Percentiles rank a stretch among this genome's conserved stretches.
phyloP scores from a whole-genome alignment of 2,888 invertebrate species.

The Chrysodeixis includens region DNA sequence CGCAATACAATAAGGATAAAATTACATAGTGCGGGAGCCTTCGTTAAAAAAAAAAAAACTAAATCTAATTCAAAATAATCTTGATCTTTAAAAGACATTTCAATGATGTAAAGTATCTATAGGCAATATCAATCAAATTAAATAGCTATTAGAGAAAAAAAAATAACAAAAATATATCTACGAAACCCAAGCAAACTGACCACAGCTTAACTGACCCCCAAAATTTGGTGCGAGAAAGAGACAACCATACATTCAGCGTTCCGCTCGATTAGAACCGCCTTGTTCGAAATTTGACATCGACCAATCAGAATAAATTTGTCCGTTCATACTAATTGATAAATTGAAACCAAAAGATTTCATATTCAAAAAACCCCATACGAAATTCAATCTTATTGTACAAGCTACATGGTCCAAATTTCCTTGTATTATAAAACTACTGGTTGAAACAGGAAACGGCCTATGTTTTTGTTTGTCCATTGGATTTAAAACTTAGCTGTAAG shows the following conservation, averaged over 20 bases:
- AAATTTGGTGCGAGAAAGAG: slow-evolving; percentile 68
- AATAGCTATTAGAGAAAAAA: no score
- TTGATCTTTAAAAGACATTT: no score
- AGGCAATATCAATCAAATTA: no score
- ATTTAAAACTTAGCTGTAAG: slow-evolving; percentile 2
- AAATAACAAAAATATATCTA: slow-evolving; percentile 22
- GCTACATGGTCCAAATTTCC: not conserved
- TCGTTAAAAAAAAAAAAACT: no score
- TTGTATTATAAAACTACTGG: not conserved
- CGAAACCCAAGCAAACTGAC: slow-evolving; percentile 32
- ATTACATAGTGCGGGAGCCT: no score
- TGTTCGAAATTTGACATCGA: slow-evolving; percentile 82
- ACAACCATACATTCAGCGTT: slow-evolving; percentile 70
- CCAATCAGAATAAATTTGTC: slow-evolving; percentile 74
- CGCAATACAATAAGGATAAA: no score
- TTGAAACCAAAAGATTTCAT: slow-evolving; percentile 37
- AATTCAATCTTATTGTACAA: accelerated
- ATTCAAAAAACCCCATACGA: not conserved
- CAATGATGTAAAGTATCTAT: no score
- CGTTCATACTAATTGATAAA: slow-evolving; percentile 58
- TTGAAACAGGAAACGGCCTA: slow-evolving; percentile 31
- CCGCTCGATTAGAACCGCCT: slow-evolving; percentile 80
- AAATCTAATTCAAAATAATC: no score
- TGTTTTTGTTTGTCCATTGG: not conserved
- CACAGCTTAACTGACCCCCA: slow-evolving; percentile 48